A percentile compares a stretch with the other conserved stretches of the same genome.
These are phyloP conservation scores for Lemur catta DNA, from an alignment of 2,797 vertebrate species.

Conservation along the genomic window DNA sequence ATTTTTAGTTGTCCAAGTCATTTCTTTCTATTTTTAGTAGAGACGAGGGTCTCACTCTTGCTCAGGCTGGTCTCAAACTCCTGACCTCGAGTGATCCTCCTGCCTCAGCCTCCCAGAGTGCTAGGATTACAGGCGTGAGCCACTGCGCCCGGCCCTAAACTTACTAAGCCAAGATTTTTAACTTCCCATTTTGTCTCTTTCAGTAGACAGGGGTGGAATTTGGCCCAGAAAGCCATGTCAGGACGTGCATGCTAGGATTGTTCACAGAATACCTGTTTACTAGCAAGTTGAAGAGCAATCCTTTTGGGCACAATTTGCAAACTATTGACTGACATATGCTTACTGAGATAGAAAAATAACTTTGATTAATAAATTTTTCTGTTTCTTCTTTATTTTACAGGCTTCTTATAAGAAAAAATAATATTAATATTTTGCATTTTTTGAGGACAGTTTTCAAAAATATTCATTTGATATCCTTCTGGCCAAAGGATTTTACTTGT, in stretches of 20 bases:
- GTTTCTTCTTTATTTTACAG: background rate
- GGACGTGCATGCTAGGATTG: background rate
- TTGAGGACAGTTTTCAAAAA: background rate
- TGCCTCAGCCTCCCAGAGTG: too few species aligned
- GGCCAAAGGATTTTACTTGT: background rate
- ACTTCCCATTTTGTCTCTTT: background rate
- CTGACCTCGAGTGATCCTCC: too few species aligned
- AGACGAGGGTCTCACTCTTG: too few species aligned
- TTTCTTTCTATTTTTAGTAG: too few species aligned
- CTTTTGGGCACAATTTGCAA: background rate
- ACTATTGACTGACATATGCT: background rate
- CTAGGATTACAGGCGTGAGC: too few species aligned
- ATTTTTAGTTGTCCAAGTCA: too few species aligned
- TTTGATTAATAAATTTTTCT: slow-evolving; percentile 6
- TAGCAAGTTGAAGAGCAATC: background rate
- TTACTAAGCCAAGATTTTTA: background rate
- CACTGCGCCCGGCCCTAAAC: background rate
- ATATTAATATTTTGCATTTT: background rate
- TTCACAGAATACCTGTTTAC: background rate
- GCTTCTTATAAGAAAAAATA: background rate
- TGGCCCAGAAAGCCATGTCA: background rate
- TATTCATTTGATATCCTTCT: slow-evolving; percentile 1
- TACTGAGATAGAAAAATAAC: background rate
- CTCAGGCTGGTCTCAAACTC: too few species aligned
- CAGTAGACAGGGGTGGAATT: background rate